Conservation (phyloP, 2,888 invertebrate genomes). For the Cerastis rubricosa region DNA sequence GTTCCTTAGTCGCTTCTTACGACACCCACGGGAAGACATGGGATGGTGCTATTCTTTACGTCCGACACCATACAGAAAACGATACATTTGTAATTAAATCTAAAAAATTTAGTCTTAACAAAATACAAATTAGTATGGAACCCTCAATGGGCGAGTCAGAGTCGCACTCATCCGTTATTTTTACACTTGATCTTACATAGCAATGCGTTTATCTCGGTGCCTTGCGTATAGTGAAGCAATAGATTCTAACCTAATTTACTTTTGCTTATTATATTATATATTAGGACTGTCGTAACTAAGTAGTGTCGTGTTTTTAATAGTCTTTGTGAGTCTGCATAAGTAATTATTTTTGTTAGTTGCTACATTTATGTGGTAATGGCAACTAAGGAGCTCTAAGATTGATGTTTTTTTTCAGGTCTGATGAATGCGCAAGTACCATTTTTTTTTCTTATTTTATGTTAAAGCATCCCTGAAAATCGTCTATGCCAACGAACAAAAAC, state of each 20-base stretch:
- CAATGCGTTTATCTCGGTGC: constrained; percentile 29
- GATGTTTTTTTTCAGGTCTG: not conserved
- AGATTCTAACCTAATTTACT: constrained; percentile 57
- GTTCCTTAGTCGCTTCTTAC: too few relatives aligned
- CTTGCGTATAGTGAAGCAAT: constrained; percentile 43
- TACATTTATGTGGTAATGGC: constrained; percentile 8
- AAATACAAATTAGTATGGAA: too few relatives aligned
- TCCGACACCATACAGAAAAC: too few relatives aligned
- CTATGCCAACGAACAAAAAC: not conserved
- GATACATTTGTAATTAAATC: too few relatives aligned
- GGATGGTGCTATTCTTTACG: too few relatives aligned
- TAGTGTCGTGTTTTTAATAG: constrained; percentile 41
- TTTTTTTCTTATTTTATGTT: not conserved
- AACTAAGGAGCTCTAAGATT: constrained; percentile 6
- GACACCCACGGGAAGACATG: too few relatives aligned
- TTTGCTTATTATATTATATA: constrained; percentile 55
- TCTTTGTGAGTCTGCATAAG: constrained; percentile 30
- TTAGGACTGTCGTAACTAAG: constrained; percentile 42
- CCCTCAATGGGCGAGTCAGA: too few relatives aligned
- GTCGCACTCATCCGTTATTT: not conserved
- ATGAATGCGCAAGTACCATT: not conserved
- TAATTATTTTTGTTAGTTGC: constrained; percentile 32
- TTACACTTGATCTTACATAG: constrained; percentile 38
- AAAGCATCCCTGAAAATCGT: not conserved
- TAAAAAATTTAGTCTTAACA: too few relatives aligned